Conservation (phyloP, 2,797 vertebrate species). For the Lutjanus campechanus region DNA sequence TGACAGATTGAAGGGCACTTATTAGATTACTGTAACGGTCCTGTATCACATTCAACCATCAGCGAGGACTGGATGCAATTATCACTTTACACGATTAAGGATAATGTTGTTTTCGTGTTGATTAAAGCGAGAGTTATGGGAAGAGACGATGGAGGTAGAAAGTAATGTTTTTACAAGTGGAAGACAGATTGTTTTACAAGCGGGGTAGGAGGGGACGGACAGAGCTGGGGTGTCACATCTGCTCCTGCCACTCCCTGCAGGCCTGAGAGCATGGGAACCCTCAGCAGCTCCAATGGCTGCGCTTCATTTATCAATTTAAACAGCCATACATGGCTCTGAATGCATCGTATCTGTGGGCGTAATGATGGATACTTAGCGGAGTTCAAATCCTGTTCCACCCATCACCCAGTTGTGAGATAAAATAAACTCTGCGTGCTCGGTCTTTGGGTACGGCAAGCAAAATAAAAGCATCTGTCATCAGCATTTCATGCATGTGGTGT, state of each 20-base stretch:
- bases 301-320: constrained; percentile 70
- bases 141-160: constrained; percentile 35
- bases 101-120: constrained; percentile 63
- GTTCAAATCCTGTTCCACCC: constrained; percentile 16
- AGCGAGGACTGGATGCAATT: constrained; percentile 50
- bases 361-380: constrained; percentile 4
- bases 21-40: constrained; percentile 57
- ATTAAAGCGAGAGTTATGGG: constrained; percentile 60
- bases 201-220: constrained; percentile 48
- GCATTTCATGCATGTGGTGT: constrained; percentile 50
- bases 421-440: constrained; percentile 38
- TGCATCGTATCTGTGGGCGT: neutral
- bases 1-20: constrained; percentile 51
- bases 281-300: constrained; percentile 52
- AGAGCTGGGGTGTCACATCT: constrained; percentile 81
- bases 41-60: constrained; percentile 58
- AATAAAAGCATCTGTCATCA: constrained; percentile 67
- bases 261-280: constrained; percentile 75
- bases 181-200: constrained; percentile 79
- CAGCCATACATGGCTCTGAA: constrained; percentile 6
- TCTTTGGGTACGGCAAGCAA: constrained; percentile 30
- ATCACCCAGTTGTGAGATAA: constrained; percentile 26
- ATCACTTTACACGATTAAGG: constrained; percentile 39
- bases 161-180: constrained; percentile 70
- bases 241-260: constrained; percentile 81